These are phyloP conservation scores for Yponomeuta malinellus DNA, from an alignment of 2,888 invertebrate genomes.

Conservation along the genomic window DNA sequence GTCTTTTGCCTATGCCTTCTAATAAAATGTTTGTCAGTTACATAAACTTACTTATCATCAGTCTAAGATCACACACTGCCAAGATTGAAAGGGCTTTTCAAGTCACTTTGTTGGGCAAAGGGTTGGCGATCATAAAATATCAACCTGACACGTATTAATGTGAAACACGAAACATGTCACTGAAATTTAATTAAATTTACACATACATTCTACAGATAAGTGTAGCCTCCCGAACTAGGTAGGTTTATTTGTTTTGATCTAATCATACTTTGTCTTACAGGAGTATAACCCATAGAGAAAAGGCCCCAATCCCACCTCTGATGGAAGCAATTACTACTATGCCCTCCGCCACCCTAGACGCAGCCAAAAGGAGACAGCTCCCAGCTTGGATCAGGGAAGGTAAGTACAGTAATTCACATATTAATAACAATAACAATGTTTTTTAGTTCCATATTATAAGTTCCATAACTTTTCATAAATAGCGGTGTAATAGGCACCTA, in stretches of 20 bases:
- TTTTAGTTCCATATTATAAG: too few relatives aligned
- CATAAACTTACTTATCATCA: too few relatives aligned
- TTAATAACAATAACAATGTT: not conserved
- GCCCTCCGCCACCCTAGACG: constrained; percentile 77
- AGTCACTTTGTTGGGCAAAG: too few relatives aligned
- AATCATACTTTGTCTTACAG: not conserved
- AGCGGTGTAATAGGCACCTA: too few relatives aligned
- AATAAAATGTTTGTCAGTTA: too few relatives aligned
- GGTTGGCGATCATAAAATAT: too few relatives aligned
- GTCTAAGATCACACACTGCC: too few relatives aligned
- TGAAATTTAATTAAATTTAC: not conserved
- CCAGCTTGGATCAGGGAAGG: constrained; percentile 99
- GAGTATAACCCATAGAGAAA: constrained; percentile 4
- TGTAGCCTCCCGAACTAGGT: too few relatives aligned
- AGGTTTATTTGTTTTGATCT: not conserved
- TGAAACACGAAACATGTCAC: not conserved
- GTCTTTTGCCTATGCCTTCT: too few relatives aligned
- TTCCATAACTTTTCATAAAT: not conserved
- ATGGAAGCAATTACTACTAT: constrained; percentile 48
- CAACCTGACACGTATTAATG: not conserved
- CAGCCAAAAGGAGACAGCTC: constrained; percentile 89
- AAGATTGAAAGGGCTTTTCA: too few relatives aligned
- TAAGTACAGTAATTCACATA: constrained; percentile 21
- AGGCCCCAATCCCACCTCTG: constrained; percentile 35
- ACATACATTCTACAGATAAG: too few relatives aligned